phyloP scores from a whole-genome alignment of 2,797 vertebrate species.

The Kryptolebias ocellatus region DNA sequence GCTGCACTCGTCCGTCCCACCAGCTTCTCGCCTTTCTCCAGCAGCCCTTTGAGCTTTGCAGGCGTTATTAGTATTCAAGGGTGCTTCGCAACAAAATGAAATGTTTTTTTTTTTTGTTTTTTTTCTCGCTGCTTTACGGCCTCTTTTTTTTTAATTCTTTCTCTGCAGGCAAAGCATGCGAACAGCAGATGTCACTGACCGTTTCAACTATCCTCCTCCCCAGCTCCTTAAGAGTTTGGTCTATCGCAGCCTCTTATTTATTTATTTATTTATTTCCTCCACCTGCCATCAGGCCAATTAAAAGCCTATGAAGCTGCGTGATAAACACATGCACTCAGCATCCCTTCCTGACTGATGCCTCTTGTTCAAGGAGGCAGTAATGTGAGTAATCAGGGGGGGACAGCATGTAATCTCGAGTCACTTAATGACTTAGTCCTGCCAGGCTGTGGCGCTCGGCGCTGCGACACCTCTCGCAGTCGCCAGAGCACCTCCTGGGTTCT shows the following conservation, averaged over 20 bases:
- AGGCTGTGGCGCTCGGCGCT: slow-evolving; percentile 55
- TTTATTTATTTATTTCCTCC: slow-evolving; percentile 38
- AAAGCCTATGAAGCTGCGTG: slow-evolving; percentile 37
- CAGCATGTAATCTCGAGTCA: slow-evolving; percentile 81
- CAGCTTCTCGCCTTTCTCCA: slow-evolving; percentile 62
- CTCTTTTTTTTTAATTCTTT: slow-evolving; percentile 11
- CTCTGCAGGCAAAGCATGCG: slow-evolving; percentile 17
- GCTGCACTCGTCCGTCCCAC: slow-evolving; percentile 70
- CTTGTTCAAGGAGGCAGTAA: slow-evolving; percentile 70
- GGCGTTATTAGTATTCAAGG: slow-evolving; percentile 75
- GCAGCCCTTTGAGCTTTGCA: slow-evolving; percentile 70
- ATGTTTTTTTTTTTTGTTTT: slow-evolving; percentile 35
- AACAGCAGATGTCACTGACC: slow-evolving; percentile 43
- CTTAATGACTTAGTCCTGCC: slow-evolving; percentile 77
- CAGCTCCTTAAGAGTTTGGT: slow-evolving; percentile 28
- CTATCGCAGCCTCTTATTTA: slow-evolving; percentile 44
- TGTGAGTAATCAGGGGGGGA: slow-evolving; percentile 69
- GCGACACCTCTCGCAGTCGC: slow-evolving; percentile 62
- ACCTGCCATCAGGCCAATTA: slow-evolving; percentile 61
- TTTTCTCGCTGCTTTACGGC: slow-evolving; percentile 38
- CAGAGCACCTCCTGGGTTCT: slow-evolving; percentile 64
- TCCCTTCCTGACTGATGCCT: slow-evolving; percentile 54
- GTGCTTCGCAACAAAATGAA: slow-evolving; percentile 69
- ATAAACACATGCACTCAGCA: slow-evolving; percentile 46
- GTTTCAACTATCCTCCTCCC: slow-evolving; percentile 26